Evolutionary conservation across 1,140 invertebrate genomes (phyloP), one percentile per base, ranked within the genome.

Genomic region (Paralvinella palmiformis): DNA sequence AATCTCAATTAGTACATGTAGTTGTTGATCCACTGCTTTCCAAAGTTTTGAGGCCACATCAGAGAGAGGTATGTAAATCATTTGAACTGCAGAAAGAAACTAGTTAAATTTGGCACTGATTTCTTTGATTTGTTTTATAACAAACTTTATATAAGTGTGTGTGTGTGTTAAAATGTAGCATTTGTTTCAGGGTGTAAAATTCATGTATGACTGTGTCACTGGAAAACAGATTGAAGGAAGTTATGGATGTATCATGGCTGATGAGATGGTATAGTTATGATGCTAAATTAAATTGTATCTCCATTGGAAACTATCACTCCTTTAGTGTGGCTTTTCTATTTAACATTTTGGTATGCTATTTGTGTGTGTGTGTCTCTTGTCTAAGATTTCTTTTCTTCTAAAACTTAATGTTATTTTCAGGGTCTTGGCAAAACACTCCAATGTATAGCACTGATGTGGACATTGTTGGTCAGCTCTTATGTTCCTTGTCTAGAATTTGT

Each of bases 131-230:
- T 52, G n/a, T 52, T 52, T 4, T 20, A 52, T 13, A 5, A 2
- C 1, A 27, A 29, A 7, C 10, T 22, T 7, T n/a, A 27, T 7
- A 10, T 3, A 52, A 20, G 48, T 52, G 24, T 17, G 13, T 52
- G n/a, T 52, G 31, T 3, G 48, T 27, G 7, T 52, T 22, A 29
- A 27, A 29, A 20, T 22, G 2, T 5, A 27, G 20, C n/a, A 48
- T 52, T 52, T 62, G 65, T 75, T 77, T 33, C 68, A 85, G 85
- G 97, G 97, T 32, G 96, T 99, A 0, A 95, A 96, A 75, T 99
- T 99, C 79, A 98, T 99, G 94, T 99, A 97, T 78, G 94, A 99
- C 77, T 99, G 96, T 85, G 94, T 98, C 1, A 97, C 91, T 35
- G 97, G 96, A 17, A 82, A 85, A 64, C 87, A 91, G 73, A 96